Conservation (phyloP, 2,888 invertebrate genomes). For the Melipona bicolor region DNA sequence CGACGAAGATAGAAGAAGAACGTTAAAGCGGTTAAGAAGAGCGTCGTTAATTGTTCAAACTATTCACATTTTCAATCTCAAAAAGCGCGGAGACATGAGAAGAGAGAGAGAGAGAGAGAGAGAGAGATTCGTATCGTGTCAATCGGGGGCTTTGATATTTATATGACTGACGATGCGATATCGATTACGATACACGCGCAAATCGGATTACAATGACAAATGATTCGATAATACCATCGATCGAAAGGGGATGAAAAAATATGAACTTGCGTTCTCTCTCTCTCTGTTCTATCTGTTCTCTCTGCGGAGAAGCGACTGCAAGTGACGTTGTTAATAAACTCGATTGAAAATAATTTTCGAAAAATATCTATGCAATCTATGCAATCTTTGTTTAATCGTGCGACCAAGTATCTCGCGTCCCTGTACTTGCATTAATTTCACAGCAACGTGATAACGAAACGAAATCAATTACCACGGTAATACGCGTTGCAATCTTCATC, state of each 20-base stretch:
- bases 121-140: neutral
- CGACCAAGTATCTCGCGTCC: too few species aligned
- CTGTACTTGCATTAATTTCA: neutral
- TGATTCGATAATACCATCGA: neutral
- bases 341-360: neutral
- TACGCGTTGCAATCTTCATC: constrained; percentile 1
- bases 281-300: too few species aligned
- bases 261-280: too few species aligned
- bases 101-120: too few species aligned
- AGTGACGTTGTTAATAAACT: neutral
- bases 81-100: neutral
- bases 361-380: neutral
- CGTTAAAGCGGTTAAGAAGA: too few species aligned
- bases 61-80: neutral
- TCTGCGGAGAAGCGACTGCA: neutral
- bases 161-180: constrained; percentile 3
- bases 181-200: neutral
- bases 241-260: neutral
- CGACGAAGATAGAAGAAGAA: neutral
- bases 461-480: neutral
- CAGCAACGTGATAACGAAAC: neutral
- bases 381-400: neutral
- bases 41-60: neutral
- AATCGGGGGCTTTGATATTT: constrained; percentile 9
- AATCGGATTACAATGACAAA: constrained; percentile 15